Evolutionary conservation across 2,797 vertebrate species (phyloP).

Genomic region (Eutrigla gurnardus): DNA sequence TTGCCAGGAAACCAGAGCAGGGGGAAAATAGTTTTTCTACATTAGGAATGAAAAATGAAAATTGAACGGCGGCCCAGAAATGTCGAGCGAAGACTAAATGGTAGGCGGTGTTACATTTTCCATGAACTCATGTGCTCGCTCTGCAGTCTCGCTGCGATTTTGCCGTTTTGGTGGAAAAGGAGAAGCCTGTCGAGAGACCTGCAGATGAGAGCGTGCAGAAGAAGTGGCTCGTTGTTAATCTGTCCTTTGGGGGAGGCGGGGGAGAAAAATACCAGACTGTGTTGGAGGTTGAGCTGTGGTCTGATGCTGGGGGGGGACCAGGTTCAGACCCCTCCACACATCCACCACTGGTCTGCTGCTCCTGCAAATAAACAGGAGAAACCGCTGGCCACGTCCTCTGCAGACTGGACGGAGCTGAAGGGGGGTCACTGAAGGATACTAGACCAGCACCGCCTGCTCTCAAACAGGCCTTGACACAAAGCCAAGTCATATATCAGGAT

Average conservation of each 20-base stretch:
- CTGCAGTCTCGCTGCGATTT: constrained; percentile 55
- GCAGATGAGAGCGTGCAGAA: constrained; percentile 31
- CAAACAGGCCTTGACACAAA: constrained; percentile 18
- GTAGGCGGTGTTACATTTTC: constrained; percentile 85
- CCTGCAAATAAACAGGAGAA: constrained; percentile 67
- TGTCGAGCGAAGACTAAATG: constrained; percentile 83
- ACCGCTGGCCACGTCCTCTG: constrained; percentile 30
- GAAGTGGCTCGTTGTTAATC: constrained; percentile 62
- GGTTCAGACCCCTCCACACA: constrained; percentile 43
- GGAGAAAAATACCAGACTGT: constrained; percentile 49
- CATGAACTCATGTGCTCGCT: constrained; percentile 87
- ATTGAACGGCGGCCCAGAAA: constrained; percentile 83
- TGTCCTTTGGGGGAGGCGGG: constrained; percentile 48
- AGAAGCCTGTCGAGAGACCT: constrained; percentile 53
- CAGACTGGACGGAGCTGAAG: constrained; percentile 26
- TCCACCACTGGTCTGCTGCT: constrained; percentile 44
- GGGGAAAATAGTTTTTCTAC: constrained; percentile 87
- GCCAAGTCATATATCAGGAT: constrained; percentile 23
- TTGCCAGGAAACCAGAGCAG: constrained; percentile 87
- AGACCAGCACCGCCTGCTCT: constrained; percentile 17
- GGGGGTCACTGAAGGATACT: constrained; percentile 61
- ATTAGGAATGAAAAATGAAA: constrained; percentile 84
- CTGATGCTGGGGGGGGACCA: constrained; percentile 37
- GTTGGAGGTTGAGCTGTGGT: constrained; percentile 63
- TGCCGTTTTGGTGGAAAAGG: constrained; percentile 56